Conservation (phyloP, 2,797 vertebrate genomes). For the Danio aesculapii region DNA sequence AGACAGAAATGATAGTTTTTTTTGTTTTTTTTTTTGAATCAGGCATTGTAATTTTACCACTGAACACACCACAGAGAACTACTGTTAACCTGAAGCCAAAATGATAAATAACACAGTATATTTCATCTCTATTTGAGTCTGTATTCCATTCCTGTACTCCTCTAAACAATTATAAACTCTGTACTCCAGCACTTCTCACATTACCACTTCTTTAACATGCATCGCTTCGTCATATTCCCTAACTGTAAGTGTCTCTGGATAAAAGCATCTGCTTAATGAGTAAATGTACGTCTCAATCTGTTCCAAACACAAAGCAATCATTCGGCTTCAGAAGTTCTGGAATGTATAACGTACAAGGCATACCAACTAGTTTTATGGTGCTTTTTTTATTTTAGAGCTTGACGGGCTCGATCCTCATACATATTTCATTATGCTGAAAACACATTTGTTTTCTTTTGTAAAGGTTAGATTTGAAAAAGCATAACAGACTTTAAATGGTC, state of each 20-base stretch:
- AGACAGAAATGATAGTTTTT: too few relatives aligned
- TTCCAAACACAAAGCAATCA: neutral
- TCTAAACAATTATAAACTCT: neutral
- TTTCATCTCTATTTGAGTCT: neutral
- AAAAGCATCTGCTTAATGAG: slow-evolving; percentile 19
- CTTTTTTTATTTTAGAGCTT: neutral
- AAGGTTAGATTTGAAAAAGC: too few relatives aligned
- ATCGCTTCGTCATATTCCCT: neutral
- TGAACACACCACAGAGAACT: neutral
- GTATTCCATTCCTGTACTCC: neutral
- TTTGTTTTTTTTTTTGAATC: neutral
- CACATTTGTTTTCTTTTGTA: too few relatives aligned
- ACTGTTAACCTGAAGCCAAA: neutral
- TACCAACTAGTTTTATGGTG: neutral
- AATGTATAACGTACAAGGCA: neutral
- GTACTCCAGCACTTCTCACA: neutral
- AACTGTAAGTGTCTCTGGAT: neutral
- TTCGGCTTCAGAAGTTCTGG: neutral
- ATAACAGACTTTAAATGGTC: too few relatives aligned
- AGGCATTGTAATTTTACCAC: neutral
- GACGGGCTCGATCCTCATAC: neutral
- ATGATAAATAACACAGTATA: neutral
- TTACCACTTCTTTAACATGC: neutral
- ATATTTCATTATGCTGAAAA: too few relatives aligned
- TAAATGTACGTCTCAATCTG: neutral